Evolutionary conservation across 2,797 vertebrate species (phyloP), one percentile per base, ranked within the genome.

Genomic region (Chrysocyon brachyurus): DNA sequence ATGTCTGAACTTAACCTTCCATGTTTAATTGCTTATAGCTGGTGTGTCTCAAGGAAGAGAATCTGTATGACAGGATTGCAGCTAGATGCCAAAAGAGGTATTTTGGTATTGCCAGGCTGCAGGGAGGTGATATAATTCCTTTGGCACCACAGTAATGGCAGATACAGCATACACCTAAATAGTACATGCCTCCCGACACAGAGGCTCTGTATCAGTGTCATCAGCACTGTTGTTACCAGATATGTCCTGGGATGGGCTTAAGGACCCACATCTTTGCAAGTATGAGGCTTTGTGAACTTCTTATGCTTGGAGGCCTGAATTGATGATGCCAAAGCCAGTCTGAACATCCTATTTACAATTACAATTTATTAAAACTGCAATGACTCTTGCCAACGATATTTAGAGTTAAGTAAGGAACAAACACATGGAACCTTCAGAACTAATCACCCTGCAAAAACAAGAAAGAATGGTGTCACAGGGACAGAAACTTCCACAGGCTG

Each of bases 381-480:
- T 72, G 86, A 92, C 2, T 90, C 56, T 59, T 75, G 15, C 22
- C 16, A 75, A 79, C 36, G 63, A 36, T 14, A 9, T 7, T 54
- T 90, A 33, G 11, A 59, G 49, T 33, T 49, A 91, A 52, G 1
- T 54, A 24, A 86, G 12, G 63, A 36, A 26, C 77, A 91, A 81
- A 81, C 11, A 57, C 12, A 57, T 52, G 26, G n/a, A 31, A 33
- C 4, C 31, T 96, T 94, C 31, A 36, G 6, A 90, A 83, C 12
- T 64, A 86, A 88, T 88, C 57, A 73, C 16, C 24, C 22, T 93
- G 36, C 75, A 66, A 89, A 94, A 64, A 81, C 31, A 72, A 52
- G 26, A 91, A 16, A 82, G 7, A 72, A 59, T 1, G 14, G 16
- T 70, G 31, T 46, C 73, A 91, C 5, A 56, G 0, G 24, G 12